These are phyloP conservation scores for Zaprionus lachaisei DNA, from an alignment of 1,140 invertebrate genomes.

Conservation along the genomic window DNA sequence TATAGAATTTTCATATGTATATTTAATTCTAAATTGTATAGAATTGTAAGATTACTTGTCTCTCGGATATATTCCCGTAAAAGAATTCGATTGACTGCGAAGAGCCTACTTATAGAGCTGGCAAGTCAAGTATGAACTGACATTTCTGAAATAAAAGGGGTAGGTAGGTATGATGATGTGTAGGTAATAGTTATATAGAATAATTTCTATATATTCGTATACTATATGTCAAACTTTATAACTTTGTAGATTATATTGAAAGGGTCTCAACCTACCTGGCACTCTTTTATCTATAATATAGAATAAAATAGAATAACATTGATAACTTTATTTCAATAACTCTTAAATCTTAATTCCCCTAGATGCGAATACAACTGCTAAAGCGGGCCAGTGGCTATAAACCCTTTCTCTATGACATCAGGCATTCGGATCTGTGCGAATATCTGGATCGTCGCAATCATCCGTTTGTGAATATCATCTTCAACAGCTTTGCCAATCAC, in stretches of 20 bases:
- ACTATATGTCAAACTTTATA: neutral
- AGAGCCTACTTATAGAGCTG: neutral
- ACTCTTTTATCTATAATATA: too few relatives aligned
- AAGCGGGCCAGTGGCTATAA: conserved; percentile 75
- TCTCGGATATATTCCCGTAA: neutral
- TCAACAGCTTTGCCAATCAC: conserved; percentile 64
- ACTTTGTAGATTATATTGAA: too few relatives aligned
- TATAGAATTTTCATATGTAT: neutral
- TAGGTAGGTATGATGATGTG: too few relatives aligned
- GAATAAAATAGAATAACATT: too few relatives aligned
- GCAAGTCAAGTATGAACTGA: neutral
- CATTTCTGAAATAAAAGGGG: too few relatives aligned
- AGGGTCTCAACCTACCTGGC: too few relatives aligned
- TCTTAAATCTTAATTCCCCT: neutral
- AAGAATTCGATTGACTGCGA: neutral
- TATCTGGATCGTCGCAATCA: conserved; percentile 74
- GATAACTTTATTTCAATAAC: too few relatives aligned
- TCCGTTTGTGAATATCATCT: conserved; percentile 71
- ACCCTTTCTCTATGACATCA: conserved; percentile 69
- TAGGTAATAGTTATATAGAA: neutral
- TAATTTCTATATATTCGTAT: neutral
- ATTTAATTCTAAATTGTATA: neutral
- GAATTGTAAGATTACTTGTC: neutral
- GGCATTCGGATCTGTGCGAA: conserved; percentile 59
- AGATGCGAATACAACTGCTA: conserved; percentile 72